phyloP scores from a whole-genome alignment of 2,888 invertebrate genomes.

The Phyto melanocephala region DNA sequence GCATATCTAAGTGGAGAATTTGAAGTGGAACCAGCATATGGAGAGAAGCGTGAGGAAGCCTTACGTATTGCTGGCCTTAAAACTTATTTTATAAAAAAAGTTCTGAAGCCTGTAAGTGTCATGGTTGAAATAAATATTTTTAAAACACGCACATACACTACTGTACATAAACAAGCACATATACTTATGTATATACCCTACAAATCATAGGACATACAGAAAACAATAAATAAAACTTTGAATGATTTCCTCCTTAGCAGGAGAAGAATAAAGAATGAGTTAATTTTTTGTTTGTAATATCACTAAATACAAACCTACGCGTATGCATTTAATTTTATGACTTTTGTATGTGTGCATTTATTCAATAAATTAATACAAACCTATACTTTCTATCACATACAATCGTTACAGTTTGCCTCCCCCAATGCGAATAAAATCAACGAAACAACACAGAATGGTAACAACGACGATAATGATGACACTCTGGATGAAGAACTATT shows the following conservation, averaged over 20 bases:
- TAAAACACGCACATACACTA: background rate
- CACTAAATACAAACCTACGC: too few species aligned
- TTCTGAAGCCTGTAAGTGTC: conserved; percentile 87
- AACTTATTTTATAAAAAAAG: conserved; percentile 93
- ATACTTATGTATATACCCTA: background rate
- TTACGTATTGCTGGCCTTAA: conserved; percentile 92
- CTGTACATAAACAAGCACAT: background rate
- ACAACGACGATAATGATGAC: conserved; percentile 67
- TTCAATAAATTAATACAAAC: background rate
- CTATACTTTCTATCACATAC: background rate
- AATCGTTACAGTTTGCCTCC: conserved; percentile 71
- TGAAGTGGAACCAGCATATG: conserved; percentile 94
- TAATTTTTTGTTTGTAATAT: too few species aligned
- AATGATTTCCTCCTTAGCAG: conserved; percentile 22
- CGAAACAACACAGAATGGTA: conserved; percentile 69
- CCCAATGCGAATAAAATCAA: conserved; percentile 73
- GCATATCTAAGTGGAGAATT: conserved; percentile 93
- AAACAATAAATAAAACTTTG: conserved; percentile 6
- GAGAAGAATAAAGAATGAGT: too few species aligned
- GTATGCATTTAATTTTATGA: too few species aligned
- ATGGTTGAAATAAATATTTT: conserved; percentile 2
- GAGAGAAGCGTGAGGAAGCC: conserved; percentile 94
- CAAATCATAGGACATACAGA: background rate
- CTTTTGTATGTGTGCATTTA: background rate
- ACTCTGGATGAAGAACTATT: conserved; percentile 72